Conservation (phyloP, 2,797 vertebrate genomes). For the Sebastes nivosus region DNA sequence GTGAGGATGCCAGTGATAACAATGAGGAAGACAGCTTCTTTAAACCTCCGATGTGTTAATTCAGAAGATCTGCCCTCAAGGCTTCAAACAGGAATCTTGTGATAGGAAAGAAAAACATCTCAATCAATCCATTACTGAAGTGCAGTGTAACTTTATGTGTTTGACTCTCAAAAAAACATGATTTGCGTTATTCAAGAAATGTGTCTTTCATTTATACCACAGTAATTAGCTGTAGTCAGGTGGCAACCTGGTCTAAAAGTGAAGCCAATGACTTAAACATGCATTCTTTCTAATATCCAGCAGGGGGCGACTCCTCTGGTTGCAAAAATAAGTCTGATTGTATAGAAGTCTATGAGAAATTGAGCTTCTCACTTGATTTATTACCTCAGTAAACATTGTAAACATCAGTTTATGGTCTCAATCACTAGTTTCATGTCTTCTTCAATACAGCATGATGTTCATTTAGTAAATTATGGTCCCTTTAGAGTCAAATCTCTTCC, state of each 20-base stretch:
- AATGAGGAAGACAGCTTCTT: slow-evolving; percentile 17
- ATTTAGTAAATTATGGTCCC: no score
- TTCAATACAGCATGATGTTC: no score
- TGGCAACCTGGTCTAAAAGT: no score
- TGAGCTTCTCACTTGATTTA: no score
- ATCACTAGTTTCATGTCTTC: no score
- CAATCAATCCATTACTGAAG: neutral
- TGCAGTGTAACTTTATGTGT: neutral
- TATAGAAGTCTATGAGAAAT: no score
- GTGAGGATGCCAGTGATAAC: slow-evolving; percentile 33
- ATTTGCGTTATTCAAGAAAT: neutral
- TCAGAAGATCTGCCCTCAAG: slow-evolving; percentile 10
- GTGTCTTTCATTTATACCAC: neutral
- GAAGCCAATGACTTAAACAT: no score
- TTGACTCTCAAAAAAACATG: neutral
- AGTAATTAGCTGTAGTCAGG: neutral
- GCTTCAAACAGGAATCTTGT: neutral
- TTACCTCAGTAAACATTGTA: no score
- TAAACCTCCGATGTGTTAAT: slow-evolving; percentile 24
- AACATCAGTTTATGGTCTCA: no score
- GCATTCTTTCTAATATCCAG: fast-evolving
- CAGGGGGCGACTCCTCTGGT: no score
- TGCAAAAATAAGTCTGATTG: no score
- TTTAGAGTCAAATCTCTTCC: no score
- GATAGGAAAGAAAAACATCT: neutral